Conservation (phyloP, 1,140 invertebrate species). For the Bemisia tabaci region DNA sequence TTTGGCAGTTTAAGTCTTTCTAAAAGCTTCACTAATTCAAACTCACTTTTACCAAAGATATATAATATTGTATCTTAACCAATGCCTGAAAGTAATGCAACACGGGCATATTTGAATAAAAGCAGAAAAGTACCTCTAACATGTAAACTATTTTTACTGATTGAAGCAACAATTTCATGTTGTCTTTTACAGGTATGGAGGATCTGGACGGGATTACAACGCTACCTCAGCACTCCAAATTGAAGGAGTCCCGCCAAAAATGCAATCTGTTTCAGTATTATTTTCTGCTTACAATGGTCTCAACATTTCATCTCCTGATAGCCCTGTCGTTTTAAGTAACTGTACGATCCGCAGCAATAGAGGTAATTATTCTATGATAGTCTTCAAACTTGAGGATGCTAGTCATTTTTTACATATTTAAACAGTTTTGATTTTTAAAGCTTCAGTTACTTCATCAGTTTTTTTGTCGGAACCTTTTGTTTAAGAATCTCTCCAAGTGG, state of each 20-base stretch:
- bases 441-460: constrained; percentile 12
- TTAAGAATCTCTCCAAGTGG: too few relatives aligned
- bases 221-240: constrained; percentile 75
- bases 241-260: constrained; percentile 69
- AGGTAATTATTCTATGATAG: constrained; percentile 35
- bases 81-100: too few relatives aligned
- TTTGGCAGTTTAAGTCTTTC: too few relatives aligned
- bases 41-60: too few relatives aligned
- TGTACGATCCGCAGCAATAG: constrained; percentile 68
- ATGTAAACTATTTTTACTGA: too few relatives aligned
- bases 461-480: constrained; percentile 9
- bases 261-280: constrained; percentile 63
- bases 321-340: constrained; percentile 65
- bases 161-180: too few relatives aligned
- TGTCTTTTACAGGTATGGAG: constrained; percentile 53
- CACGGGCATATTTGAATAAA: too few relatives aligned
- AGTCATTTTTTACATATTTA: too few relatives aligned
- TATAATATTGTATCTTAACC: too few relatives aligned
- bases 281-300: constrained; percentile 83
- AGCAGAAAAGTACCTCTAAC: too few relatives aligned
- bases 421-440: constrained; percentile 5
- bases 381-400: not conserved
- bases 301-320: constrained; percentile 71
- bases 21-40: too few relatives aligned
- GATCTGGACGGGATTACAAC: constrained; percentile 63